Evolutionary conservation across 2,797 vertebrate genomes (phyloP).

Genomic region (Anisognathus igniventris): DNA sequence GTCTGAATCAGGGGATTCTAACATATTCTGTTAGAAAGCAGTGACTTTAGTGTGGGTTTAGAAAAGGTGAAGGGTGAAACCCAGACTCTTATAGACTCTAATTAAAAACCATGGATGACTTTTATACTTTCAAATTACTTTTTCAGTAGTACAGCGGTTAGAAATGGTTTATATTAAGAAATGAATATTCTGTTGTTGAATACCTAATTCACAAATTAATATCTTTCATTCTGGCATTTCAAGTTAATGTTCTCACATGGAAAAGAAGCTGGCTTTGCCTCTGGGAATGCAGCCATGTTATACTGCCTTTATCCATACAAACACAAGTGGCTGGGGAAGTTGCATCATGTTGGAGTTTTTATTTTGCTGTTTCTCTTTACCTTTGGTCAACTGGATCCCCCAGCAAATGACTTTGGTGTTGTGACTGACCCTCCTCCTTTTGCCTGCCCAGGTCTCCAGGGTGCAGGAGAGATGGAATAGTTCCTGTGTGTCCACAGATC

Average conservation of each 20-base stretch:
- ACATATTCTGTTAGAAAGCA: neutral
- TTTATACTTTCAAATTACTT: neutral
- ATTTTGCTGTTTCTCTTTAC: neutral
- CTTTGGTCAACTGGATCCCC: neutral
- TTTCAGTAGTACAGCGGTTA: neutral
- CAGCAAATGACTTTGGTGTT: neutral
- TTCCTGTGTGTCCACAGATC: neutral
- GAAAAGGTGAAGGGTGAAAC: neutral
- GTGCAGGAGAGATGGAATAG: too few species aligned
- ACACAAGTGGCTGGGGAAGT: neutral
- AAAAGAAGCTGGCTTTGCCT: neutral
- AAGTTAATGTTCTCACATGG: neutral
- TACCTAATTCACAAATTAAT: neutral
- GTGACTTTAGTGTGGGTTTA: neutral
- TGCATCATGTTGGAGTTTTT: neutral
- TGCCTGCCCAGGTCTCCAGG: neutral
- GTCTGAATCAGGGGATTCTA: neutral
- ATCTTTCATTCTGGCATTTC: neutral
- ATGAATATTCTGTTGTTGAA: neutral
- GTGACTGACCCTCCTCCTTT: neutral
- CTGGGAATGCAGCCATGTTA: neutral
- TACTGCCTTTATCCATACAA: neutral
- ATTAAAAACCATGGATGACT: neutral
- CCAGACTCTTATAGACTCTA: neutral
- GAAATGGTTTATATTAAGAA: neutral